Conservation (phyloP, 2,113 vertebrate genomes). For the Oncorhynchus tshawytscha region DNA sequence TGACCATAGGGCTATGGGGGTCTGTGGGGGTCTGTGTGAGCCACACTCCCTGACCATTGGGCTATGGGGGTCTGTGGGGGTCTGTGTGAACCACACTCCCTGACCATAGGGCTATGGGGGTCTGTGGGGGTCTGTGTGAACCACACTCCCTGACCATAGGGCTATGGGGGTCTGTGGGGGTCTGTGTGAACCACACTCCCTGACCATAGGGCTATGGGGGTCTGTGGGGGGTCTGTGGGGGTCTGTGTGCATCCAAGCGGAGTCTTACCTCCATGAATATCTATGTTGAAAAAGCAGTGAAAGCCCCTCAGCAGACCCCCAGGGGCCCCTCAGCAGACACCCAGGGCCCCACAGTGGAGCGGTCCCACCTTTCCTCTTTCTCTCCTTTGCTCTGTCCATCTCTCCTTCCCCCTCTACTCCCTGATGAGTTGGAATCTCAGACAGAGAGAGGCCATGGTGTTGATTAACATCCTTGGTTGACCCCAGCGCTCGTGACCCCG, state of each 20-base stretch:
- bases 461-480: conserved; percentile 36
- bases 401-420: not conserved
- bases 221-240: not conserved
- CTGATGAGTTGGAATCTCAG: not conserved
- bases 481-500: conserved; percentile 11
- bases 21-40: too few species aligned
- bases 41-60: too few species aligned
- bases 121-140: not conserved
- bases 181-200: too few species aligned
- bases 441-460: not conserved
- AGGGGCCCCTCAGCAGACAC: conserved; percentile 20
- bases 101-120: conserved; percentile 32
- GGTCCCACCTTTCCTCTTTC: conserved; percentile 62
- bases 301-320: conserved; percentile 36
- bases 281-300: conserved; percentile 30
- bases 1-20: too few species aligned
- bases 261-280: conserved; percentile 71
- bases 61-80: too few species aligned
- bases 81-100: conserved; percentile 5
- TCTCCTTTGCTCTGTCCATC: not conserved
- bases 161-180: too few species aligned
- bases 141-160: too few species aligned
- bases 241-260: conserved; percentile 56
- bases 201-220: conserved; percentile 32
- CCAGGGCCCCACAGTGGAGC: conserved; percentile 14